Base-by-base conservation (phyloP, 2,888 invertebrate species). In the Villa cingulata region DNA sequence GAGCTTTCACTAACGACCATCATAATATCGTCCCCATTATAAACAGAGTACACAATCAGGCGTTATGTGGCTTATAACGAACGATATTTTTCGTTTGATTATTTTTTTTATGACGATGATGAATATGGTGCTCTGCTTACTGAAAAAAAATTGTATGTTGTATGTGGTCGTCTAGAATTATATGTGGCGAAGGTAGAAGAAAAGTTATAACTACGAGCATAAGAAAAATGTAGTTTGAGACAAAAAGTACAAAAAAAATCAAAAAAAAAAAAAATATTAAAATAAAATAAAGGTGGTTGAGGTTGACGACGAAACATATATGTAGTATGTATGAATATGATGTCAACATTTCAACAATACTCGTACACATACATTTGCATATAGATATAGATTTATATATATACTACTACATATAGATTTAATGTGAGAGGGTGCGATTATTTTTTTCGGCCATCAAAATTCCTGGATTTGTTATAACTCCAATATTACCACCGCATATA, bases 381-480 rank as follows among this genome's bases (percentile, higher is more conserved):
- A 32, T 1, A 32, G 3, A 32, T 29, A 12, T 29, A 10, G 6
- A 5, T 32, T 12, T 32, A 2, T 32, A 32, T 12, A 12, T 5
- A 5, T 32, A 32, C 6, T 32, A 32, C 6, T 23, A 4, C 7
- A 7, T 23, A 5, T 32, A 23, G 5, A 23, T 23, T 23, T 23
- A n/a, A 27, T 16, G 36, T 46, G 37, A 46, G 46, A 46, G 46
- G 46, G 46, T 46, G 46, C 46, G 41, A 46, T 41, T 41, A 7
- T 41, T 46, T 36, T 42, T 39, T 46, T 46, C 46, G 41, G 37
- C 46, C 46, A 46, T 46, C 41, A 42, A 42, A 37, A 14, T 36
- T 32, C 6, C 29, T 12, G 29, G 29, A 32, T 32, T 32, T 32
- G 29, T 12, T 7, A 32, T 3, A 12, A 32, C 29, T 32, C 12